Base-by-base conservation (phyloP, 2,888 invertebrate genomes). In the Malthinus flaveolus region DNA sequence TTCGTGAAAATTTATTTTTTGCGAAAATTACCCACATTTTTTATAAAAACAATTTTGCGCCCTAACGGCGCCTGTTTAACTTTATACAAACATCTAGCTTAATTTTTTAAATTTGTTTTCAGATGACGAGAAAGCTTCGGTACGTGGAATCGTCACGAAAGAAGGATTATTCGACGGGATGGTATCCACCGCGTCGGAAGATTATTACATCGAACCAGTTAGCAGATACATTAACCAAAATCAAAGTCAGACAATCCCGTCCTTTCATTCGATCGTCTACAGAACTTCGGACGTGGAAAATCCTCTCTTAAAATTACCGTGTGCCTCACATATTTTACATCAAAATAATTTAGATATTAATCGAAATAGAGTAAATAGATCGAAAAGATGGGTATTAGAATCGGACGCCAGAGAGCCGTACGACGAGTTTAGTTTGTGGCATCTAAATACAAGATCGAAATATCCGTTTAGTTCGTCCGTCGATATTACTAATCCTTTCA, bases 141-240 rank as follows among this genome's bases (percentile, higher is more conserved):
- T 95, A 51, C 89, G 92, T 73, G 96, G 95, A 36, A 82, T 95
- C 70, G 85, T 96, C 69, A 94, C 94, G 60, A 84, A 85, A 57
- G 90, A 93, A 60, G 95, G 95, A 56, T 83, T 93, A 57, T 92
- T 96, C 78, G 95, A 96, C 75, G 96, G 95, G 51, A 90, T 90
- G 53, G 89, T 96, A 73, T 84, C 86, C 77, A 90, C 92, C 49
- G 81, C 82, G 56, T 81, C 85, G 49, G 91, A 91, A 71, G 90
- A 93, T 71, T 93, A 87, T 79, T 93, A 92, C 78, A 85, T 95
- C 68, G 95, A 95, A 78, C 91, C 91, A 6, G 81, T 89, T 56
- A 84, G 85, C 68, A 84, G 90, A 68, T 91, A 90, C 75, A 64
- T 79, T 60, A 78, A 80, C 70, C 77, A 62, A 70, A 74, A 61